Evolutionary conservation across 1,140 invertebrate genomes (phyloP), one percentile per base, ranked within the genome.

Genomic region (Lasioglossum albipes): DNA sequence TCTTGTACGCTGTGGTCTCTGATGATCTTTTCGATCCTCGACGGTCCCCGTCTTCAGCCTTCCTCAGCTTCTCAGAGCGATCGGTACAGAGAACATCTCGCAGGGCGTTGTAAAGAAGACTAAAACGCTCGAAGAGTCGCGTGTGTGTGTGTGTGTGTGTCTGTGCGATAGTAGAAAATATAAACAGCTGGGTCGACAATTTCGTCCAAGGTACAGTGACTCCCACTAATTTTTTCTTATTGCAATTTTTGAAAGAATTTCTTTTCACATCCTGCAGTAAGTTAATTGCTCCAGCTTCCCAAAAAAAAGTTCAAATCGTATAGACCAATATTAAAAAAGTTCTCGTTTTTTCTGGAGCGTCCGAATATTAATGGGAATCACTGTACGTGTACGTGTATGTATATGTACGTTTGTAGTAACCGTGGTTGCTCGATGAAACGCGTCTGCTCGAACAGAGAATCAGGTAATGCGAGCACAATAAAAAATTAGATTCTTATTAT

Each of bases 381-480:
- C 27, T 27, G 27, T 27, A 27, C 27, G 27, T 59, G 36, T 2
- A 2, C 36, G 36, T 54, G 16, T 54, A 12, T 12, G 52, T 54
- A 12, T 54, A 16, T 54, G 20, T n/a, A 6, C 13, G 54, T n/a
- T 7, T n/a, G 57, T 57, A 36, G 36, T 36, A 36, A 36, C 3
- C 36, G 42, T 68, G 20, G 36, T 72, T 42, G 9, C 85, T 80
- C 31, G 76, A 82, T 82, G 27, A 82, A 87, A 88, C 79, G 75
- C 76, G 74, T 84, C 79, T 84, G 81, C 79, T 84, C 81, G 45
- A 76, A 84, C 5, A 36, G 85, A 87, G 84, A 89, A 84, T 86
- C 85, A 86, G 80, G 83, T 88, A 84, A 84, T 83, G 82, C 87
- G 76, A 86, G 82, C 77, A 82, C 41, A 27, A 86, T 86, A 87